Evolutionary conservation across 2,113 vertebrate genomes (phyloP), one percentile per base, ranked within the genome.

Genomic region (Baryphthengus martii): DNA sequence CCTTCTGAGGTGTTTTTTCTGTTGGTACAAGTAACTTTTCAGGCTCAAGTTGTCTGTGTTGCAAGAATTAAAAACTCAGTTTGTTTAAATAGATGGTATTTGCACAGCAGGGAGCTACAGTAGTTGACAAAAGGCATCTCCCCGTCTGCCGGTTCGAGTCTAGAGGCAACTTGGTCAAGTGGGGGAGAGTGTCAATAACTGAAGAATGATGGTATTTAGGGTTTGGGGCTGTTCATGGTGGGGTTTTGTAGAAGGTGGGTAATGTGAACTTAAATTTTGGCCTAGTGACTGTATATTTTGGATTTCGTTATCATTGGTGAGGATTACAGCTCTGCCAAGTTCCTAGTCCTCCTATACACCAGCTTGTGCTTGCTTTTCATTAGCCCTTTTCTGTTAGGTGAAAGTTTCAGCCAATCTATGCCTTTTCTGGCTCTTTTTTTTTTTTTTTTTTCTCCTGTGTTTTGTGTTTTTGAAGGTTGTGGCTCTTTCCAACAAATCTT

Each of bases 111-210:
- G 55, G 39, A 58, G 26, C 55, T 70, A 26, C 26, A 39, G 1
- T 8, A 26, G 29, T 52, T 0, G 7, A 31, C 29, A 4, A 7
- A 44, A 52, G n/a, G 44, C 18, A 17, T 40, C 45, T 73, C 15
- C 20, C 56, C n/a, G 40, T 26, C 31, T 19, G 18, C 21, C 19
- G 3, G 16, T 42, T 72, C 1, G 1, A 17, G 28, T 37, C 31
- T 49, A n/a, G 65, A 25, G 37, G 7, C 40, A 39, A 2, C 1
- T 5, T 5, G 26, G 26, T 39, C 21, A 50, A 62, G 15, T 0
- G 1, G 7, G 59, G 40, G 29, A 53, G 24, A 21, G 39, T 13
- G 6, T 16, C 0, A 6, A 11, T 50, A 62, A 23, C 42, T n/a
- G 35, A 39, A 26, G 11, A 26, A 4, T 3, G 2, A 23, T 35